Evolutionary conservation across 2,113 vertebrate species (phyloP).

Genomic region (Xiphias gladius): DNA sequence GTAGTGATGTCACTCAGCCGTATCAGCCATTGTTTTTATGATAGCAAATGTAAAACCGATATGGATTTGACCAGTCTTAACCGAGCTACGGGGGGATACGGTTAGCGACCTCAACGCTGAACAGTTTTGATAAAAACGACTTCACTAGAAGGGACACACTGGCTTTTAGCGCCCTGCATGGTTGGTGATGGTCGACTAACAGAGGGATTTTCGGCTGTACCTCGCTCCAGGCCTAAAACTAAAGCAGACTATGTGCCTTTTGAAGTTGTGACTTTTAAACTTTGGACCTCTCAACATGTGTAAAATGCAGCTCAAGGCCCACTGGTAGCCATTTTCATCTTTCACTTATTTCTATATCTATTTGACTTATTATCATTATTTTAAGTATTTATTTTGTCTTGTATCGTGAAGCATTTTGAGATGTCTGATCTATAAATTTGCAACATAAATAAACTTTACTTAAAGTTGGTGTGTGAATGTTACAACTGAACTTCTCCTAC

Average conservation of each 20-base stretch:
- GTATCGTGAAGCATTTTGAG: too few species aligned
- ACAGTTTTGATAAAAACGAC: too few species aligned
- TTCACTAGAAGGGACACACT: too few species aligned
- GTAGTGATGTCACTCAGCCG: too few species aligned
- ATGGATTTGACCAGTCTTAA: too few species aligned
- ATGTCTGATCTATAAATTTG: background rate
- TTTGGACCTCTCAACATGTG: background rate
- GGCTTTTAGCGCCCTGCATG: background rate
- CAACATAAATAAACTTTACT: background rate
- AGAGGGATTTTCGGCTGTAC: background rate
- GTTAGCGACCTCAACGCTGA: too few species aligned
- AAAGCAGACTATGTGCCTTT: slow-evolving; percentile 9
- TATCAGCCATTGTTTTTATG: too few species aligned
- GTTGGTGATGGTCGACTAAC: background rate
- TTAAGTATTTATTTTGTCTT: too few species aligned
- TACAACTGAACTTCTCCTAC: background rate
- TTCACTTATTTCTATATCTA: background rate
- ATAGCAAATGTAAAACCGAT: too few species aligned
- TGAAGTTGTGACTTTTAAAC: slow-evolving; percentile 16
- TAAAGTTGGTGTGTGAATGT: too few species aligned
- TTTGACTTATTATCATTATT: background rate
- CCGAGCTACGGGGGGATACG: too few species aligned
- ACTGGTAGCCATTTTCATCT: background rate
- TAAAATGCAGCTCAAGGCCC: background rate
- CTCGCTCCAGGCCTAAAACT: background rate